Base-by-base conservation (phyloP, 2,888 invertebrate genomes). In the Pristionchus arcanus region DNA sequence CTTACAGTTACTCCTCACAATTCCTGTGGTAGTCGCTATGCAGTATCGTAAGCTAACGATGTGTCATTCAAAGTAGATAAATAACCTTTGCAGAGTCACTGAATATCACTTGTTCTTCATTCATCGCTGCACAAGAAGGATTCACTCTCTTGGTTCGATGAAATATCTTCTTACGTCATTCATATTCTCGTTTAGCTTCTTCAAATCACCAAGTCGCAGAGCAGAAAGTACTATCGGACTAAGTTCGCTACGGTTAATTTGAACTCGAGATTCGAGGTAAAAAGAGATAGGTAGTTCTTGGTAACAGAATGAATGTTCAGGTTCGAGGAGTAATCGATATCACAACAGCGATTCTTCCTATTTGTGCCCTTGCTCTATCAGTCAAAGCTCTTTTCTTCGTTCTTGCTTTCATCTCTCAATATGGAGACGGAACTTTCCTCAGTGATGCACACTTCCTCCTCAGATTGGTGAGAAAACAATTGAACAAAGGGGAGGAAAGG, bases 361-460 rank as follows among this genome's bases (percentile, higher is more conserved):
- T 77, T 25, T 77, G 77, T 77, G 77, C 77, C 9, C 42, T 77
- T 9, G 77, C 77, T 11, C 77, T 77, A 4, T 42, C 77, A 42
- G 77, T 77, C 25, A 77, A 77, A 25, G 25, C n/a, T n/a, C 42
- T 77, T 25, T 49, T 77, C 77, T 77, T 77, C n/a, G 11, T 49
- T 21, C 37, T 77, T 19, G 25, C 77, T 7, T 42, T 77, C 77
- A 7, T 77, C 25, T 42, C 77, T 42, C 42, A n/a, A 11, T 77
- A n/a, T 25, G 42, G 25, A 25, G 42, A 77, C n/a, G 77, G n/a
- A n/a, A 42, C 21, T 25, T 49, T 77, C 77, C 19, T 42, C 42
- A 77, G 42, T n/a, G 77, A 77, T 34, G 31, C 77, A 16, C 77
- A 77, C n/a, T 77, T 77, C n/a, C 77, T 77, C 25, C 77, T 77